These are phyloP conservation scores for Pseudoips prasinana DNA, from an alignment of 2,888 invertebrate species.

Conservation along the genomic window DNA sequence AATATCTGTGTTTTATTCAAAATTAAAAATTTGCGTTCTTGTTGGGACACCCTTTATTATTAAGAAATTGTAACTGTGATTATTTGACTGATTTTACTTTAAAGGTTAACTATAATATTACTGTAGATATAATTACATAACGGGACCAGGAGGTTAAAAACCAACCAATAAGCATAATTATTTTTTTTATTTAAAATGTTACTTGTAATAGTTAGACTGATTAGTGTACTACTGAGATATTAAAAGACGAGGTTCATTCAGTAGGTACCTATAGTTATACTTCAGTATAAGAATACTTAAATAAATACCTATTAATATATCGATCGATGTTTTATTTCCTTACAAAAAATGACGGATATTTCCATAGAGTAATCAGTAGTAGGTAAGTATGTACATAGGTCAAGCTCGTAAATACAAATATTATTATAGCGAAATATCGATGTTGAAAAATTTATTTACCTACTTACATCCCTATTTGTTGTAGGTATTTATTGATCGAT, in stretches of 20 bases:
- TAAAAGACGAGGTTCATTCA: too few relatives aligned
- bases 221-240: slow-evolving; percentile 5
- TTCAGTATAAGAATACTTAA: slow-evolving; percentile 4
- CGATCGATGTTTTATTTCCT: slow-evolving; percentile 6
- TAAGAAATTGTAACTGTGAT: slow-evolving; percentile 4
- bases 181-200: slow-evolving; percentile 5
- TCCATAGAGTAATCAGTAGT: slow-evolving; percentile 3
- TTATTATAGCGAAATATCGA: slow-evolving; percentile 4
- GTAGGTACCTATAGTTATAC: slow-evolving; percentile 4
- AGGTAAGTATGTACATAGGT: slow-evolving; percentile 4
- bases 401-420: slow-evolving; percentile 3
- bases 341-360: slow-evolving; percentile 4
- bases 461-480: slow-evolving; percentile 5
- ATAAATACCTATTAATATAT: slow-evolving; percentile 2
- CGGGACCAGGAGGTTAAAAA: too few relatives aligned
- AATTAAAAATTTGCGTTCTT: too few relatives aligned
- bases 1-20: too few relatives aligned
- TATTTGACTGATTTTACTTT: slow-evolving; percentile 6
- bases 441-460: slow-evolving; percentile 4
- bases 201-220: slow-evolving; percentile 3
- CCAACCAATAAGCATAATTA: too few relatives aligned
- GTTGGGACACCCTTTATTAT: too few relatives aligned
- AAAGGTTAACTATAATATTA: too few relatives aligned
- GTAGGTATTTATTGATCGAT: slow-evolving; percentile 5
- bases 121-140: too few relatives aligned